Percentiles rank a stretch among this genome's conserved stretches.
phyloP scores from a whole-genome alignment of 37 sponge, comb jelly and placozoan species.

The Chondrilla cf. caribensis region DNA sequence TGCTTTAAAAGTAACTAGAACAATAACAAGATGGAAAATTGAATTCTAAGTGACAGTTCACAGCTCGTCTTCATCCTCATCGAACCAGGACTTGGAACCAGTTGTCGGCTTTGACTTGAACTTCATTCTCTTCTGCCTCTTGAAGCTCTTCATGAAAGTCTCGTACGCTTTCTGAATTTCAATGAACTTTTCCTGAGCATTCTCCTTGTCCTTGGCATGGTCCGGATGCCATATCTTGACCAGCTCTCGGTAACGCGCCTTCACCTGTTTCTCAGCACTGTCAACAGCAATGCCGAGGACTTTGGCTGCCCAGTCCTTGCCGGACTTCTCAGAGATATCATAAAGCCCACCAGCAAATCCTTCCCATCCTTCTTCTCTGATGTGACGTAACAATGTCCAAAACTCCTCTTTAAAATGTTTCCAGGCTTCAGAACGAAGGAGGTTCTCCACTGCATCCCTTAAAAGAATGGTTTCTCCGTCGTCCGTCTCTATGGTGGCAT shows the following conservation, averaged over 20 bases:
- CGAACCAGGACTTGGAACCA: neutral
- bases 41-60: neutral
- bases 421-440: slow-evolving; percentile 80
- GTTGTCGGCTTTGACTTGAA: too few species aligned
- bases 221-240: slow-evolving; percentile 84
- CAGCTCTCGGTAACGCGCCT: slow-evolving; percentile 43
- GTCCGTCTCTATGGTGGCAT: slow-evolving; percentile 56
- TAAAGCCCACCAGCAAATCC: slow-evolving; percentile 11
- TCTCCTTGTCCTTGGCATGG: slow-evolving; percentile 30
- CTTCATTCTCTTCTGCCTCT: slow-evolving; percentile 25
- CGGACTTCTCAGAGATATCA: slow-evolving; percentile 12
- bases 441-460: slow-evolving; percentile 66
- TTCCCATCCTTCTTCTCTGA: slow-evolving; percentile 56
- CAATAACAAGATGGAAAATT: too few species aligned
- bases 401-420: slow-evolving; percentile 49
- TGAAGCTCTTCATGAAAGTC: slow-evolving; percentile 42
- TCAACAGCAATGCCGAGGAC: neutral
- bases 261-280: slow-evolving; percentile 47
- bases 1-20: too few species aligned
- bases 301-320: slow-evolving; percentile 9
- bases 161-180: slow-evolving; percentile 78
- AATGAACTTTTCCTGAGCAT: slow-evolving; percentile 71
- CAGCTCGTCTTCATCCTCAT: slow-evolving; percentile 3
- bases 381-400: slow-evolving; percentile 33
- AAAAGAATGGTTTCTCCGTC: slow-evolving; percentile 76